Conservation (phyloP, 2,113 vertebrate genomes). For the Osmerus mordax region DNA sequence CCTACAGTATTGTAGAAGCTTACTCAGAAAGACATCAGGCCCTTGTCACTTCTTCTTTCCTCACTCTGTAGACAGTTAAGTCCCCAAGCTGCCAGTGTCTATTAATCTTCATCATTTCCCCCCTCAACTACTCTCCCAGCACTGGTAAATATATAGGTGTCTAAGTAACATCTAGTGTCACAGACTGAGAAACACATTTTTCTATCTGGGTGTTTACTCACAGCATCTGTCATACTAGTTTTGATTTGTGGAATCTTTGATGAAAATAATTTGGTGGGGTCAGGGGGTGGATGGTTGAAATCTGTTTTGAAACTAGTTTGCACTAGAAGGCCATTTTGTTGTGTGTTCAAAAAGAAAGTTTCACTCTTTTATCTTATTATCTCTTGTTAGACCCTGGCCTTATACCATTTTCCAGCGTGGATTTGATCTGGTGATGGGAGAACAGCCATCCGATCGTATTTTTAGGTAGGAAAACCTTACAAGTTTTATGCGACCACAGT, state of each 20-base stretch:
- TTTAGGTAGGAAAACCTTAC: conserved; percentile 83
- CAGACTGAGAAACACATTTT: conserved; percentile 39
- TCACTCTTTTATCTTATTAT: conserved; percentile 17
- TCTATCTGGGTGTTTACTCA: conserved; percentile 54
- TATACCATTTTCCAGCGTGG: conserved; percentile 99
- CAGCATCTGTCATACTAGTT: conserved; percentile 15
- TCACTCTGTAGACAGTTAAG: conserved; percentile 47
- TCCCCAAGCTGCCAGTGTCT: conserved; percentile 55
- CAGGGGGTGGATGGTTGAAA: conserved; percentile 3
- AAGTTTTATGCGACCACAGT: conserved; percentile 27
- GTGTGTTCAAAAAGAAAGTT: conserved; percentile 19
- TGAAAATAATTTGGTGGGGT: conserved; percentile 33
- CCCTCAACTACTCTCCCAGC: conserved; percentile 41
- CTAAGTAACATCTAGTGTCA: conserved; percentile 48
- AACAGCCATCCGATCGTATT: conserved; percentile 98
- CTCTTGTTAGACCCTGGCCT: conserved; percentile 86
- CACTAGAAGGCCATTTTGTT: neutral
- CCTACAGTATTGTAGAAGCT: conserved; percentile 59
- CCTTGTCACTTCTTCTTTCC: conserved; percentile 55
- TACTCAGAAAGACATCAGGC: conserved; percentile 52
- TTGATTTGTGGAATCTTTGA: conserved; percentile 35
- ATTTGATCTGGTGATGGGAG: conserved; percentile 96
- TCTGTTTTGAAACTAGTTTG: neutral
- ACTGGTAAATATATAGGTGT: conserved; percentile 44
- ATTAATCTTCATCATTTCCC: conserved; percentile 64